Percentiles rank a stretch among this genome's conserved stretches.
Evolutionary conservation across 2,797 vertebrate genomes (phyloP).

Genomic region (Sebastes vulpes): DNA sequence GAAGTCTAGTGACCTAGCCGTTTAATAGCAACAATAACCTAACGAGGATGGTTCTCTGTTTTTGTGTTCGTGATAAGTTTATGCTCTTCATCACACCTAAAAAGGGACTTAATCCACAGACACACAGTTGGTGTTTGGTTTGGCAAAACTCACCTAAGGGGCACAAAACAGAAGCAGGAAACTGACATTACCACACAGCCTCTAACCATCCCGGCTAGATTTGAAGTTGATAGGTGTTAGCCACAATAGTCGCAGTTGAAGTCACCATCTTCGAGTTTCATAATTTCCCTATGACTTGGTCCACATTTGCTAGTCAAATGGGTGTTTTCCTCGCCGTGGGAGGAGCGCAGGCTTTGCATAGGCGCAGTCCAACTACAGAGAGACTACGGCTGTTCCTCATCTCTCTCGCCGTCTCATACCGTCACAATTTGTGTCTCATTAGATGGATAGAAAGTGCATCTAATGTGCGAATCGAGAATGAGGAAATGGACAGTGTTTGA

Average conservation of each 20-base stretch:
- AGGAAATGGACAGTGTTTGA: conserved; percentile 7
- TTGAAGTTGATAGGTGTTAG: background rate
- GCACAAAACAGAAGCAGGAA: background rate
- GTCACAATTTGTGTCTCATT: background rate
- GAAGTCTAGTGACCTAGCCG: too few relatives aligned
- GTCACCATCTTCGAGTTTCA: conserved; percentile 20
- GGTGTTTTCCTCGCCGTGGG: conserved; percentile 51
- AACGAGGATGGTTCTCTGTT: too few relatives aligned
- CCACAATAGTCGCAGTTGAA: background rate
- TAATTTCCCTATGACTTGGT: conserved; percentile 57
- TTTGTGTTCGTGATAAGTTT: too few relatives aligned
- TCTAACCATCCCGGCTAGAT: background rate
- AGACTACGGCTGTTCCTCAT: conserved; percentile 45
- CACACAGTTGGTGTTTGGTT: background rate
- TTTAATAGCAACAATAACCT: too few relatives aligned
- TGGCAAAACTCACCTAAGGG: background rate
- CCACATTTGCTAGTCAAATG: conserved; percentile 86
- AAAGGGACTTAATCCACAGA: background rate
- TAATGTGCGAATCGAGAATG: background rate
- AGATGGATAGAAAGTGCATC: background rate
- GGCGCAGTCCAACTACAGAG: conserved; percentile 51
- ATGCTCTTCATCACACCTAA: background rate
- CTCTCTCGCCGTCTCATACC: background rate
- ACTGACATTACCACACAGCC: background rate
- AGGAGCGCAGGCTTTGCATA: conserved; percentile 76